Base-by-base conservation (phyloP, 1,140 invertebrate species). In the Pantala flavescens region DNA sequence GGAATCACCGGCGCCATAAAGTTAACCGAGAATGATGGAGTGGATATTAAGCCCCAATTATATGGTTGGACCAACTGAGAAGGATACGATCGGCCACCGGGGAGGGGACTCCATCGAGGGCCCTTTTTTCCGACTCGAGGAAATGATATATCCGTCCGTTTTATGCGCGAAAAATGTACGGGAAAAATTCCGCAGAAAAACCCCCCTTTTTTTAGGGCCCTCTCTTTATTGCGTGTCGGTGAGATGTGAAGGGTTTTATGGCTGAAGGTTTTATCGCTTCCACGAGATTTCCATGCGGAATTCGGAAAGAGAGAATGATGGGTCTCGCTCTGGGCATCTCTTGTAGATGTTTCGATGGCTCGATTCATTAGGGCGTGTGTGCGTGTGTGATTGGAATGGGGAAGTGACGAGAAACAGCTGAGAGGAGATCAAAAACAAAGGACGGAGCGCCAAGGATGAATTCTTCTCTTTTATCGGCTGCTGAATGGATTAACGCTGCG, bases 1-100 rank as follows among this genome's bases (percentile, higher is more conserved):
- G 49, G 49, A 63, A 63, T 63, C 49, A 63, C n/a, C 49, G 49
- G 49, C n/a, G 49, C 49, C 49, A 63, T 63, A 63, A 63, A 63
- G 49, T 63, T 63, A 63, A 63, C 49, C 49, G 5, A 63, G 49
- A 21, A 63, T 63, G 49, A 63, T 63, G 49, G 49, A 63, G 49
- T 63, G 49, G 49, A 7, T 63, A 63, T 63, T 63, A 63, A 21
- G n/a, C 49, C 49, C n/a, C 49, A 63, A 63, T 63, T 63, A 63
- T 63, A 63, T 63, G 49, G 49, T 21, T 63, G 14, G 49, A 3
- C 49, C 16, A 63, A 19, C 49, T 21, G 49, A 63, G 49, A 63
- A 63, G 49, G 49, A 63, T 63, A 63, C 12, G 49, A 63, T 19
- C 49, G n/a, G 16, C 49, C 49, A 21, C 49, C 49, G 9, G 28